These are phyloP conservation scores for Brachyptera risi DNA, from an alignment of 2,888 invertebrate species.

Conservation along the genomic window DNA sequence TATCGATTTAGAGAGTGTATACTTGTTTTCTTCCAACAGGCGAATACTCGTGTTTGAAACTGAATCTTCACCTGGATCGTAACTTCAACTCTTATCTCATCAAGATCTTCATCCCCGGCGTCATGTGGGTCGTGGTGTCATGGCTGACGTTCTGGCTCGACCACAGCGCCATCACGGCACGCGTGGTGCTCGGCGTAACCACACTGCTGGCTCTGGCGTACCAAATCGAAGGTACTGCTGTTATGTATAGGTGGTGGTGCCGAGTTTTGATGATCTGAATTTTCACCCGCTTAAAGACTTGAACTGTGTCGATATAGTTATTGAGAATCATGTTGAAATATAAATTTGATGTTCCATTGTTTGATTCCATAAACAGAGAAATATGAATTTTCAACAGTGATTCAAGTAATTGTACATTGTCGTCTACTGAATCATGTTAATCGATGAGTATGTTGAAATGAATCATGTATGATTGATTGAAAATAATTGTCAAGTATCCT, in stretches of 20 bases:
- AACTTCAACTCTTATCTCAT: conserved; percentile 56
- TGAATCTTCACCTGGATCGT: conserved; percentile 50
- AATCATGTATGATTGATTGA: no score
- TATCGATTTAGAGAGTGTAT: no score
- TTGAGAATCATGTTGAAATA: no score
- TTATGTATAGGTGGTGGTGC: background rate
- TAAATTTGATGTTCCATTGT: background rate
- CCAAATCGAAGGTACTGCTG: background rate
- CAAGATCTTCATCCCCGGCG: conserved; percentile 55
- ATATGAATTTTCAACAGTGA: no score
- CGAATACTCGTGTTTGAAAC: conserved; percentile 52
- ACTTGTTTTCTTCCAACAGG: no score
- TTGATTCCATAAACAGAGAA: background rate
- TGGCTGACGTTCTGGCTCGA: conserved; percentile 48
- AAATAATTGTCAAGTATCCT: no score
- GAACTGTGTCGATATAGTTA: no score
- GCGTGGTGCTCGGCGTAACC: conserved; percentile 49
- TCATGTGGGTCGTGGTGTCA: conserved; percentile 49
- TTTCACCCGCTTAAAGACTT: background rate
- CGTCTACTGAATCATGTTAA: no score
- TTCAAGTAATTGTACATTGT: no score
- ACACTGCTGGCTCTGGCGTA: conserved; percentile 42
- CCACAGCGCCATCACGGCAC: conserved; percentile 46
- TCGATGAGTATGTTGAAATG: no score
- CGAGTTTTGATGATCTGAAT: background rate